Base-by-base conservation (phyloP, 1,140 invertebrate genomes). In the Steinernema khuongi region DNA sequence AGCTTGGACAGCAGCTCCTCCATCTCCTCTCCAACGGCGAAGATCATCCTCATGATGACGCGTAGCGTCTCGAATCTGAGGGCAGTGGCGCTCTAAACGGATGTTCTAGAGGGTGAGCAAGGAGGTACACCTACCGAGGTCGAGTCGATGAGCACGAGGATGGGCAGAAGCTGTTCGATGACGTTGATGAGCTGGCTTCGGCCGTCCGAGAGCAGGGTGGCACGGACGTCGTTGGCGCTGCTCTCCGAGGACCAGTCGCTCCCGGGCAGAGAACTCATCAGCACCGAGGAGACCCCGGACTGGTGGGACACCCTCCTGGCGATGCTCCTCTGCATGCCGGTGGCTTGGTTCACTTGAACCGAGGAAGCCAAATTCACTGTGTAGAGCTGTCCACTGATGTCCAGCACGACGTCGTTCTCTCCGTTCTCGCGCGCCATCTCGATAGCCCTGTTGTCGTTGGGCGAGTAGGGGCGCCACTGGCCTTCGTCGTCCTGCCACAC, bases 31-130 rank as follows among this genome's bases (percentile, higher is more conserved):
- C 50, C 50, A 7, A 84, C 73, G n/a, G 81, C 82, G 67, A 76
- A 83, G 18, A 84, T 75, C 81, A 82, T 82, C 30, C 79, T 67
- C 43, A 81, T 72, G 79, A 82, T 83, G 4, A 81, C 81, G 7
- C 77, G 44, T 4, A 83, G 30, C 4, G 77, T 72, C 31, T 82
- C 81, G 67, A 72, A 80, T 29, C 81, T 74, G 0, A 82, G 67
- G 29, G 68, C 43, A 4, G 44, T 60, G 68, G 32, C 77, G 33
- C 33, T 66, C 77, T 72, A 26, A 30, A 78, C 77, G 2, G 26
- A 67, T 41, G 41, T 73, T 72, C 18, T n/a, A 70, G 31, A 36
- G 79, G 67, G 19, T 73, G 74, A 75, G 68, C 68, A 41, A 79
- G 41, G 30, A 28, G 74, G 1, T 67, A 7, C 17, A 31, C 81